A percentile compares a stretch with the other conserved stretches of the same genome.
These are phyloP conservation scores for Phyllostomus hastatus DNA, from an alignment of 2,113 vertebrate genomes.

Conservation along the genomic window DNA sequence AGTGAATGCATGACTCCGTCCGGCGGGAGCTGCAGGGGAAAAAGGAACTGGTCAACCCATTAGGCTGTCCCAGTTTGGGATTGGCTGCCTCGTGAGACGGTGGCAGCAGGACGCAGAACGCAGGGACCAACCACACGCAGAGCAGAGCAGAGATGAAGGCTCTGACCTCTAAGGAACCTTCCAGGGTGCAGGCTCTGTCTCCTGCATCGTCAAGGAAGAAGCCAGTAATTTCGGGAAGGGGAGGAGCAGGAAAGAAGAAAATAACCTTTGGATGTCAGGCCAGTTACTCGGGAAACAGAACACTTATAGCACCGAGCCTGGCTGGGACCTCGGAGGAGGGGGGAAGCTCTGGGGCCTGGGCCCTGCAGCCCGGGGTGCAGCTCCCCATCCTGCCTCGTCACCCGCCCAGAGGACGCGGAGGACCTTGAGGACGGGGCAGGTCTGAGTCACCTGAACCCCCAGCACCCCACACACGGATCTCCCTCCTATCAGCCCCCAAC, in stretches of 20 bases:
- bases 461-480: background rate
- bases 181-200: background rate
- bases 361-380: background rate
- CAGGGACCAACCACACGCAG: background rate
- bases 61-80: background rate
- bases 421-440: background rate
- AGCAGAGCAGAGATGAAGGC: background rate
- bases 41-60: background rate
- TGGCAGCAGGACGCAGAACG: background rate
- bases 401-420: background rate
- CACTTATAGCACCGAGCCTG: slow-evolving; percentile 37
- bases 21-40: background rate
- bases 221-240: slow-evolving; percentile 50
- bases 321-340: background rate
- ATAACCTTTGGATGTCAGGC: slow-evolving; percentile 27
- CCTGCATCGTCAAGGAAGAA: background rate
- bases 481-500: background rate
- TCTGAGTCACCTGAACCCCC: background rate
- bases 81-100: background rate
- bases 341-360: background rate
- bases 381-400: background rate
- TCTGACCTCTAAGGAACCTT: slow-evolving; percentile 48
- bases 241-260: slow-evolving; percentile 44
- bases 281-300: slow-evolving; percentile 52
- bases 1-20: background rate